phyloP scores from a whole-genome alignment of 53 echinoderm and acorn worm genomes.

The Apostichopus leukothele region DNA sequence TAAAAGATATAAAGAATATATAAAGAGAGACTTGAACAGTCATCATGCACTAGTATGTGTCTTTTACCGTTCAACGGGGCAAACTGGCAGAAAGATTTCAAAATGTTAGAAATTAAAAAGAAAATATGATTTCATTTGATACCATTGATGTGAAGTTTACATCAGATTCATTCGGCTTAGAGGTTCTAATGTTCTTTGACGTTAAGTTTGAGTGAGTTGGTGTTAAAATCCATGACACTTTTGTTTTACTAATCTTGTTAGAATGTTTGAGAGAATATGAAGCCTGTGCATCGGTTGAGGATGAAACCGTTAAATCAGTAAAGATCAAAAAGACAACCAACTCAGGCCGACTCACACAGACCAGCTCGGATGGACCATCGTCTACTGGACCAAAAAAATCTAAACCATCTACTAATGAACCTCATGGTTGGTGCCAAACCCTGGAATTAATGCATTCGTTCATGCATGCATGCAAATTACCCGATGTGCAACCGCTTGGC shows the following conservation, averaged over 20 bases:
- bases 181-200: too few relatives aligned
- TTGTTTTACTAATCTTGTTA: background rate
- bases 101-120: too few relatives aligned
- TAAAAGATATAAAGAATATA: too few relatives aligned
- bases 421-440: slow-evolving; percentile 23
- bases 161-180: too few relatives aligned
- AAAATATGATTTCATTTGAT: too few relatives aligned
- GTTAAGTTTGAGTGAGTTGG: too few relatives aligned
- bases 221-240: background rate
- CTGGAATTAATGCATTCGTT: background rate
- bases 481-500: background rate
- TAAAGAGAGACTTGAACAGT: too few relatives aligned
- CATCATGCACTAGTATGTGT: too few relatives aligned
- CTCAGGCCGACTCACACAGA: slow-evolving; percentile 27
- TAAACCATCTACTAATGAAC: slow-evolving; percentile 28
- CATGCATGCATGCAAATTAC: background rate
- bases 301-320: slow-evolving; percentile 1
- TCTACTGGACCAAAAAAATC: slow-evolving; percentile 13
- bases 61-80: too few relatives aligned
- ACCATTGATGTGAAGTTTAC: too few relatives aligned
- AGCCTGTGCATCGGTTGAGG: slow-evolving; percentile 16
- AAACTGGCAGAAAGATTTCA: too few relatives aligned
- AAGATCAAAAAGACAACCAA: background rate
- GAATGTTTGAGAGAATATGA: slow-evolving; percentile 28
- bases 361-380: background rate